Conservation (phyloP, 2,888 invertebrate species). For the Litoditis marina region DNA sequence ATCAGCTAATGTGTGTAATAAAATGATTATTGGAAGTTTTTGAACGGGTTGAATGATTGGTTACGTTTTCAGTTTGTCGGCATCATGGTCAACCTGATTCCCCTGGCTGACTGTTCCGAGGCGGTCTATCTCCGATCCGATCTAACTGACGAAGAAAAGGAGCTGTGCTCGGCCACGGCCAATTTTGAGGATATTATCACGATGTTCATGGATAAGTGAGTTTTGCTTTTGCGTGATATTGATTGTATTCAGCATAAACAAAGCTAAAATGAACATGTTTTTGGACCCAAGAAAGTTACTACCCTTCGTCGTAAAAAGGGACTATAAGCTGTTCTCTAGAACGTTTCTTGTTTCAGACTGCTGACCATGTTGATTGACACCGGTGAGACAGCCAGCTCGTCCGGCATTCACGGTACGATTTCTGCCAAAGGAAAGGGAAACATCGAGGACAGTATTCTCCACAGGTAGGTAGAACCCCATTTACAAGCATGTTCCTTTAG, state of each 20-base stretch:
- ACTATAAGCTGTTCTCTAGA: background rate
- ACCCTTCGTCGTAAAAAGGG: background rate
- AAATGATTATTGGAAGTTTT: background rate
- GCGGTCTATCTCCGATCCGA: slow-evolving; percentile 72
- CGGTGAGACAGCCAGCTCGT: slow-evolving; percentile 26
- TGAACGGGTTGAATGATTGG: too few relatives aligned
- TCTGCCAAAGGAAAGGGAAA: slow-evolving; percentile 24
- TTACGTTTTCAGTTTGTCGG: slow-evolving; percentile 45
- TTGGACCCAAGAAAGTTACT: too few relatives aligned
- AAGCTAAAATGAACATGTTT: background rate
- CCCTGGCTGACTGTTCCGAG: slow-evolving; percentile 80
- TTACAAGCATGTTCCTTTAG: too few relatives aligned
- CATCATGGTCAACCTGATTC: slow-evolving; percentile 76
- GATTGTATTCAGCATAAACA: background rate
- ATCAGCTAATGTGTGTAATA: too few relatives aligned
- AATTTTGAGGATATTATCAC: slow-evolving; percentile 84
- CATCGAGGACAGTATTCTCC: slow-evolving; percentile 34
- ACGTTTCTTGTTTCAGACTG: slow-evolving; percentile 17
- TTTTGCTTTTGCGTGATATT: too few relatives aligned
- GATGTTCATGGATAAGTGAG: slow-evolving; percentile 77
- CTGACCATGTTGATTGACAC: slow-evolving; percentile 30
- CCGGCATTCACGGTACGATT: slow-evolving; percentile 26
- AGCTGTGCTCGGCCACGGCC: slow-evolving; percentile 77
- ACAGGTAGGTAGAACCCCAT: slow-evolving; percentile 4
- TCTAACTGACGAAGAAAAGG: slow-evolving; percentile 75